A percentile compares a stretch with the other conserved stretches of the same genome.
phyloP scores from a whole-genome alignment of 2,888 invertebrate genomes.

The Gymnocheta viridis region DNA sequence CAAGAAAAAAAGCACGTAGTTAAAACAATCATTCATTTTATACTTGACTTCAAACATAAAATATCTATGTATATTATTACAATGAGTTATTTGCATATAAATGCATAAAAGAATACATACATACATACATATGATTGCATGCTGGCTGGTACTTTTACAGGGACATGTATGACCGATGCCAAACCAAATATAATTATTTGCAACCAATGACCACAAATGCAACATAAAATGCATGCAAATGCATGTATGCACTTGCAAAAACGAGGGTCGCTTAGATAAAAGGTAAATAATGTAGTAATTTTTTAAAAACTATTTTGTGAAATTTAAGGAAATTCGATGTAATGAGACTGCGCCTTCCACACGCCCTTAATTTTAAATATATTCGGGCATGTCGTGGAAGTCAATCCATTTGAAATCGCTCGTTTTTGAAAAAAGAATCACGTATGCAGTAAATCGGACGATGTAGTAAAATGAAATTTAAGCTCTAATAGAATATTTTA shows the following conservation, averaged over 20 bases:
- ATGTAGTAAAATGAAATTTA: too few relatives aligned
- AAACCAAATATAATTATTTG: slow-evolving; percentile 65
- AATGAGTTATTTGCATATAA: slow-evolving; percentile 46
- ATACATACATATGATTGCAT: too few relatives aligned
- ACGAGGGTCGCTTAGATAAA: slow-evolving; percentile 17
- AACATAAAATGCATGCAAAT: slow-evolving; percentile 52
- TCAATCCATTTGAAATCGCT: too few relatives aligned
- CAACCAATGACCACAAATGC: slow-evolving; percentile 67
- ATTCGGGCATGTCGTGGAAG: too few relatives aligned
- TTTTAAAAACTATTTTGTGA: too few relatives aligned
- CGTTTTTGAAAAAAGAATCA: too few relatives aligned
- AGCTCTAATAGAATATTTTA: too few relatives aligned
- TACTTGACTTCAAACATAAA: slow-evolving; percentile 49
- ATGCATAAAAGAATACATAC: background rate
- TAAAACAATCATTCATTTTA: slow-evolving; percentile 56
- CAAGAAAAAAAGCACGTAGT: slow-evolving; percentile 5
- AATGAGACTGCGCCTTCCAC: too few relatives aligned
- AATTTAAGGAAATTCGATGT: too few relatives aligned
- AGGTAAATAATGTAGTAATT: too few relatives aligned
- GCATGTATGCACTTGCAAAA: background rate
- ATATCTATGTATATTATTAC: slow-evolving; percentile 61
- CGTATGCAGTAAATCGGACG: too few relatives aligned
- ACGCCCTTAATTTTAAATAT: too few relatives aligned
- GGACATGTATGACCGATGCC: slow-evolving; percentile 30
- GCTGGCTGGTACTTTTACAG: background rate